phyloP scores from a whole-genome alignment of 2,113 vertebrate genomes.

The Bucco capensis region DNA sequence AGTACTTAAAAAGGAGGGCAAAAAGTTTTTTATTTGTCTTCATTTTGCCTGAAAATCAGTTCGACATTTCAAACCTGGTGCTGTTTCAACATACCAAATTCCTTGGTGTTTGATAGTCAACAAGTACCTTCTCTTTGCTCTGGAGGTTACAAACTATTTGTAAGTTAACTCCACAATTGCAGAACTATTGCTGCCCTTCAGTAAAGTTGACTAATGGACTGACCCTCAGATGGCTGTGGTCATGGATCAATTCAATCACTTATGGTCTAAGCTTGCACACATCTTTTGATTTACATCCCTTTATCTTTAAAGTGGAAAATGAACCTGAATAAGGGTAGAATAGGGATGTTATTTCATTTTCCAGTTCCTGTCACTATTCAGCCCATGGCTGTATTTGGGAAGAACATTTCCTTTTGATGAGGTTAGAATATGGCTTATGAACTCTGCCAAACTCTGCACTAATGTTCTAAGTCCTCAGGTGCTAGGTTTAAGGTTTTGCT shows the following conservation, averaged over 20 bases:
- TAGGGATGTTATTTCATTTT: background rate
- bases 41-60: background rate
- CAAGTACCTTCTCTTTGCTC: background rate
- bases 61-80: background rate
- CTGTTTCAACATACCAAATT: background rate
- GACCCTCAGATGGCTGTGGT: background rate
- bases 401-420: background rate
- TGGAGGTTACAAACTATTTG: background rate
- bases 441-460: background rate
- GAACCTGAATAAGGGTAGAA: background rate
- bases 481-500: background rate
- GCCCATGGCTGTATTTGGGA: background rate
- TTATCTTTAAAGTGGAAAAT: background rate
- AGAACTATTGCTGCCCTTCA: background rate
- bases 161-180: background rate
- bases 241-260: background rate
- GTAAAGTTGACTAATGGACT: background rate
- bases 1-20: background rate
- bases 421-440: background rate
- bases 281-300: background rate
- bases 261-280: background rate
- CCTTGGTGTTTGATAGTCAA: background rate
- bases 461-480: background rate
- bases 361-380: background rate
- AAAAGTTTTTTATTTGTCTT: background rate